A percentile compares a stretch with the other conserved stretches of the same genome.
Evolutionary conservation across 1,140 invertebrate genomes (phyloP).

Genomic region (Drosophila cardini): DNA sequence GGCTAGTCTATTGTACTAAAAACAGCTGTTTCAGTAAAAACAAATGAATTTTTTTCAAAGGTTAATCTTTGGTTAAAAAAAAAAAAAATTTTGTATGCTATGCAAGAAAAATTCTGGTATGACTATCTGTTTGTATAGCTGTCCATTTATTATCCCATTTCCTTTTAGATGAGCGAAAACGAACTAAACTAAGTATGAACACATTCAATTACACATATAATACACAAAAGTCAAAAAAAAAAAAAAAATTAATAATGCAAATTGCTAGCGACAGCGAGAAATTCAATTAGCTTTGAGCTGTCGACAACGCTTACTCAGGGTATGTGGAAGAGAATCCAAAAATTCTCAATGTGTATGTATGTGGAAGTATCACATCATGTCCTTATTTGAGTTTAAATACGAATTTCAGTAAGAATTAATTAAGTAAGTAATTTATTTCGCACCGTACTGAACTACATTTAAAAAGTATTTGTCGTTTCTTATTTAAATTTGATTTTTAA

Average conservation of each 20-base stretch:
- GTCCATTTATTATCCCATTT: slow-evolving; percentile 76
- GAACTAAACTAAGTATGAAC: slow-evolving; percentile 68
- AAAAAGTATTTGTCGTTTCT: too few relatives aligned
- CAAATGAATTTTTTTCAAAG: slow-evolving; percentile 54
- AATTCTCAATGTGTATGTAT: slow-evolving; percentile 26
- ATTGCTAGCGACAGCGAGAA: slow-evolving; percentile 80
- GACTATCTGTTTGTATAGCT: slow-evolving; percentile 25
- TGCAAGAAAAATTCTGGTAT: slow-evolving; percentile 28
- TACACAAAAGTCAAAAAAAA: slow-evolving; percentile 71
- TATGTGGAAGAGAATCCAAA: slow-evolving; percentile 31
- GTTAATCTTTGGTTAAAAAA: neutral
- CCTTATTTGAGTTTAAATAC: slow-evolving; percentile 77
- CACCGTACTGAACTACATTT: too few relatives aligned
- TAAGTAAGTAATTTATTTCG: too few relatives aligned
- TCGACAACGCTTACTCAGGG: slow-evolving; percentile 42
- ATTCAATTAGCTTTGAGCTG: slow-evolving; percentile 77
- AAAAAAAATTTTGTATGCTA: slow-evolving; percentile 1
- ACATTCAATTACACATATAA: slow-evolving; percentile 32
- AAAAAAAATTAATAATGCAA: slow-evolving; percentile 82
- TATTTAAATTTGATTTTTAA: too few relatives aligned
- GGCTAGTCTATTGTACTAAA: slow-evolving; percentile 34
- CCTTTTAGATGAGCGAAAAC: slow-evolving; percentile 74
- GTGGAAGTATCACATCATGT: slow-evolving; percentile 56
- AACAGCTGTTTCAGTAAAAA: slow-evolving; percentile 4
- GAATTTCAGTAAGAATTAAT: too few relatives aligned